Conservation (phyloP, 2,888 invertebrate genomes). For the Chromoteleia sp. region DNA sequence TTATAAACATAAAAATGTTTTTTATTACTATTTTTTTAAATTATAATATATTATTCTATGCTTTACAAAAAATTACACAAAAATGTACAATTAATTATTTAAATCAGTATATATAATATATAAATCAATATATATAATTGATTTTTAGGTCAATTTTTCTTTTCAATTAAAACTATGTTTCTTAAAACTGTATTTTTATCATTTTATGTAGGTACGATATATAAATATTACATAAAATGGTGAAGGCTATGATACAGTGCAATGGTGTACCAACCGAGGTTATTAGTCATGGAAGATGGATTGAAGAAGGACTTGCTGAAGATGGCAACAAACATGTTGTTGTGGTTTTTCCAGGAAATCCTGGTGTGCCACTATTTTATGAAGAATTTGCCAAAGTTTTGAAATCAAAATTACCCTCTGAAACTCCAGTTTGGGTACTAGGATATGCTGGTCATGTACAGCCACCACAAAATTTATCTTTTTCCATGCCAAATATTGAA, state of each 20-base stretch:
- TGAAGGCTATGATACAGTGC: conserved; percentile 85
- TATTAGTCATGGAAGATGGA: conserved; percentile 89
- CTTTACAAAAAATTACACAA: too few species aligned
- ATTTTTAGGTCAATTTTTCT: too few species aligned
- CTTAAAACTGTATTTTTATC: too few species aligned
- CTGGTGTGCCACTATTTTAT: conserved; percentile 94
- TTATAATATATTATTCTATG: too few species aligned
- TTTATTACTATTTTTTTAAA: too few species aligned
- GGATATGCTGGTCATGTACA: conserved; percentile 94
- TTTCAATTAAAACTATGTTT: too few species aligned
- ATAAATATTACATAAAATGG: conserved; percentile 80
- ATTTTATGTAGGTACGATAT: neutral
- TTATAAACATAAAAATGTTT: too few species aligned
- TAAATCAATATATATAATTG: too few species aligned
- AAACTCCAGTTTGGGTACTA: conserved; percentile 92
- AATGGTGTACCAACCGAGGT: conserved; percentile 90
- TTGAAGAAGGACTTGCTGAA: conserved; percentile 87
- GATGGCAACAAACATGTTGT: conserved; percentile 88
- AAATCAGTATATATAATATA: too few species aligned
- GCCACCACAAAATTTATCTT: conserved; percentile 85
- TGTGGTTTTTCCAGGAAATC: conserved; percentile 94
- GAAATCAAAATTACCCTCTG: conserved; percentile 86
- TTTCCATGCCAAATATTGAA: conserved; percentile 74
- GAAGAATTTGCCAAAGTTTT: conserved; percentile 89
- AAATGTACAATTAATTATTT: too few species aligned